These are phyloP conservation scores for Eumeta japonica DNA, from an alignment of 1,140 invertebrate genomes.

Conservation along the genomic window DNA sequence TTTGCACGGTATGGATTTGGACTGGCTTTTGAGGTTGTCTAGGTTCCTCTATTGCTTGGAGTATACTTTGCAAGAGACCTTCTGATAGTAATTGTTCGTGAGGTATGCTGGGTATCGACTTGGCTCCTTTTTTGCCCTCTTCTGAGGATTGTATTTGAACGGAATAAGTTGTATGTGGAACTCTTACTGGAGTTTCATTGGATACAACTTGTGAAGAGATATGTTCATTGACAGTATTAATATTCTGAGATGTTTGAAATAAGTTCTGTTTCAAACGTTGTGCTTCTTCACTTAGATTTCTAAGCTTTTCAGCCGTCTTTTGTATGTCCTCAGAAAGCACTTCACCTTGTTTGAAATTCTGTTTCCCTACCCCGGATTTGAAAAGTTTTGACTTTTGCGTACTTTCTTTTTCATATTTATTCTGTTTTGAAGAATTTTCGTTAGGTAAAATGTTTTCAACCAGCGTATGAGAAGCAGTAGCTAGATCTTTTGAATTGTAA, in stretches of 20 bases:
- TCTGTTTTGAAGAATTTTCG: constrained; percentile 6
- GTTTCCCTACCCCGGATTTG: constrained; percentile 22
- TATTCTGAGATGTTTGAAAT: constrained; percentile 25
- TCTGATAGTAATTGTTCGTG: constrained; percentile 76
- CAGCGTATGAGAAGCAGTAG: constrained; percentile 34
- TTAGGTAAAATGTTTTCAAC: constrained; percentile 28
- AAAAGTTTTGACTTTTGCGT: constrained; percentile 38
- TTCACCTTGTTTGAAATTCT: constrained; percentile 26
- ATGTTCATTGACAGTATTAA: constrained; percentile 19
- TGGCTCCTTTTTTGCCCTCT: constrained; percentile 34
- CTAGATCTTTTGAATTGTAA: constrained; percentile 32
- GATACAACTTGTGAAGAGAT: constrained; percentile 8
- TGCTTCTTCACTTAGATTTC: constrained; percentile 38
- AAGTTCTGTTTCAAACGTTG: constrained; percentile 46
- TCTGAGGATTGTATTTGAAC: constrained; percentile 70
- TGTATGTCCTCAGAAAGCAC: constrained; percentile 38
- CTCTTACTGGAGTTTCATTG: constrained; percentile 63
- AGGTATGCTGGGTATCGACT: constrained; percentile 42
- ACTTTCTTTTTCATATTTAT: constrained; percentile 23
- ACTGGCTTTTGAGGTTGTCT: constrained; percentile 13
- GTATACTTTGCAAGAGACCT: constrained; percentile 74
- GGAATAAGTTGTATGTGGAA: constrained; percentile 65
- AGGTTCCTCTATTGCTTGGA: constrained; percentile 41
- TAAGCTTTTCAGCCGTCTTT: constrained; percentile 41
- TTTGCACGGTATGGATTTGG: constrained; percentile 13